Evolutionary conservation across 37 sponge, comb jelly and placozoan genomes (phyloP), one percentile per base, ranked within the genome.

Genomic region (Cliona cf. orientalis): DNA sequence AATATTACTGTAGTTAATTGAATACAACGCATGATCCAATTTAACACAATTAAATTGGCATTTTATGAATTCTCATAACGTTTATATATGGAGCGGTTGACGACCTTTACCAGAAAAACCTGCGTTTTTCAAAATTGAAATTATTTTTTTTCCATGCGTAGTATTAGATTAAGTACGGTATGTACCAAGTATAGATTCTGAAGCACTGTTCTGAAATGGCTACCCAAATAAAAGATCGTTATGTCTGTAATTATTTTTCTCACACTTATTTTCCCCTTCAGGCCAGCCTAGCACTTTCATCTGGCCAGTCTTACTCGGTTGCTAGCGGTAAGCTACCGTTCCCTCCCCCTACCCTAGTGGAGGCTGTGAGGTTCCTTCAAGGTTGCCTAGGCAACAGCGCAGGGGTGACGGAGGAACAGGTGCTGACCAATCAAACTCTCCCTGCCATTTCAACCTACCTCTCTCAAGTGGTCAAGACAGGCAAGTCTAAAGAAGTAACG

Each of bases 291-390:
- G 56, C 25, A 11, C 45, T 61, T 11, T 21, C 63, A 28, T 64
- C 70, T 46, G 78, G 56, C 40, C 25, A 1, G 11, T 64, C 62
- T 0, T 92, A 84, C 35, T 35, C 43, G 29, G 83, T 80, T 23
- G 77, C 76, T n/a, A 70, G 79, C 12, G 85, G 92, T 5, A 56
- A 21, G 37, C 71, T 92, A 23, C 90, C 92, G 9, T 84, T 87
- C 37, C 53, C 58, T 40, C 92, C 92, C 12, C 26, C 55, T 22
- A 46, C 44, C 6, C 59, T 92, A 33, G 33, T 66, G 2, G 75
- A 58, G 31, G 76, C 49, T 1, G 44, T 91, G 42, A 32, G 25
- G 2, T 91, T 91, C 58, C 71, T 86, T 23, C 63, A 57, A 34
- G 32, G 65, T 40, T 91, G 91, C 71, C 83, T 91, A 17, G 32